Evolutionary conservation across 1,140 invertebrate species (phyloP), one percentile per base, ranked within the genome.

Genomic region (Drosophila obscura): DNA sequence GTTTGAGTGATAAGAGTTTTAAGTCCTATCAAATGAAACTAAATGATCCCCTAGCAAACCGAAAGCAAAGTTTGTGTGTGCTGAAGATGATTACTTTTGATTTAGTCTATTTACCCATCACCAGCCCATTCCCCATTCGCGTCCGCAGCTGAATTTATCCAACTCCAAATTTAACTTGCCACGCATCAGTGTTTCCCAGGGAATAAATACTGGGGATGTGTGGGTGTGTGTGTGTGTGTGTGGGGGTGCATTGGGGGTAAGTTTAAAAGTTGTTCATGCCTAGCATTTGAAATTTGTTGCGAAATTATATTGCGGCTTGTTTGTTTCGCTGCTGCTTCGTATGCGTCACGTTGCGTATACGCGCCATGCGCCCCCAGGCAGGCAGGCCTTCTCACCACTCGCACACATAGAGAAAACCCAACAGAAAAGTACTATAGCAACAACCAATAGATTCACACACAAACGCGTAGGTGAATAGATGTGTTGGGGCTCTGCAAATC

Each of bases 231-330:
- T 43, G 59, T 31, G 63, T 65, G 59, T 69, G 55, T 49, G 39
- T 58, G 43, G 56, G 61, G 62, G 11, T 39, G 35, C 11, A 13
- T 39, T 11, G 31, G 57, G 80, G 59, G 46, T 31, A 72, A 88
- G 83, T 82, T 85, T 82, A 87, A 82, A 85, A 87, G 74, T 87
- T 85, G 78, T 82, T 82, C 82, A 81, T 85, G 82, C 66, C 75
- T 88, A 49, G 82, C 83, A 85, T 85, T 85, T 85, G 78, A 77
- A 85, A 85, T 87, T 85, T 79, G 82, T 76, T 79, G 57, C 83
- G 80, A 85, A 82, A 85, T 85, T 71, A 65, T 69, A 81, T 61
- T 75, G 64, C 65, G 44, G 67, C 58, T 71, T 75, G 72, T 63
- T 80, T 59, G 49, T 51, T 67, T 46, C 46, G 68, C 35, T 44